A percentile compares a stretch with the other conserved stretches of the same genome.
Conservation (phyloP, 64 coral and sea anemone species). For the Montipora efflorescens region DNA sequence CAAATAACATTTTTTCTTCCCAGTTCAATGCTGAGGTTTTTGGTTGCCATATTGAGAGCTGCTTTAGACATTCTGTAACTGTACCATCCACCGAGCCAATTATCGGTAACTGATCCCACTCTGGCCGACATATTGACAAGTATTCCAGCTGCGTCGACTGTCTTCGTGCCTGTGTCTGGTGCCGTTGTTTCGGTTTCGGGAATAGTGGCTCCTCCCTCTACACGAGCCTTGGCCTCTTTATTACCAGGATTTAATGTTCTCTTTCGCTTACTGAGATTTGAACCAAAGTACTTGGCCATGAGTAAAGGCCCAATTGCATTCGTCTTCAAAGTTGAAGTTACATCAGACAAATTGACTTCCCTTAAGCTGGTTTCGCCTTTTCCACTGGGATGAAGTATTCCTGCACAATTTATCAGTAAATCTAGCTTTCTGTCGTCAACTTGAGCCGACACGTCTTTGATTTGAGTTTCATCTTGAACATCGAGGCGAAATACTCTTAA, state of each 20-base stretch:
- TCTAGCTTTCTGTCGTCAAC: slow-evolving; percentile 46
- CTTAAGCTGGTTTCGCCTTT: slow-evolving; percentile 68
- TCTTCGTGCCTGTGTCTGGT: neutral
- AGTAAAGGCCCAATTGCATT: slow-evolving; percentile 64
- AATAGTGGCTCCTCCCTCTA: neutral
- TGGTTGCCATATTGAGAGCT: slow-evolving; percentile 70
- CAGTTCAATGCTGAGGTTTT: slow-evolving; percentile 70
- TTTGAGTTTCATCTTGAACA: slow-evolving; percentile 58
- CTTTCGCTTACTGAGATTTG: slow-evolving; percentile 48
- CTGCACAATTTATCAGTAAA: slow-evolving; percentile 71
- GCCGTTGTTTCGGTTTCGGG: too few species aligned
- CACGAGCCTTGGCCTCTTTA: neutral
- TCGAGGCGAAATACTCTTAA: slow-evolving; percentile 40
- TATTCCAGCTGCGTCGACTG: neutral
- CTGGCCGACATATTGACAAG: slow-evolving; percentile 75
- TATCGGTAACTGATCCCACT: slow-evolving; percentile 64
- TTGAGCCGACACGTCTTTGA: neutral
- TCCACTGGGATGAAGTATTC: slow-evolving; percentile 62
- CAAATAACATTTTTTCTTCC: slow-evolving; percentile 60
- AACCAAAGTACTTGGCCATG: slow-evolving; percentile 62
- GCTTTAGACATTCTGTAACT: slow-evolving; percentile 73
- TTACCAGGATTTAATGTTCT: neutral
- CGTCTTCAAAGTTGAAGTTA: slow-evolving; percentile 30
- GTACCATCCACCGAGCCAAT: slow-evolving; percentile 76
- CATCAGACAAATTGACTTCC: slow-evolving; percentile 20